A percentile compares a stretch with the other conserved stretches of the same genome.
Evolutionary conservation across 2,797 vertebrate species (phyloP).

Genomic region (Lepus oiostolus): DNA sequence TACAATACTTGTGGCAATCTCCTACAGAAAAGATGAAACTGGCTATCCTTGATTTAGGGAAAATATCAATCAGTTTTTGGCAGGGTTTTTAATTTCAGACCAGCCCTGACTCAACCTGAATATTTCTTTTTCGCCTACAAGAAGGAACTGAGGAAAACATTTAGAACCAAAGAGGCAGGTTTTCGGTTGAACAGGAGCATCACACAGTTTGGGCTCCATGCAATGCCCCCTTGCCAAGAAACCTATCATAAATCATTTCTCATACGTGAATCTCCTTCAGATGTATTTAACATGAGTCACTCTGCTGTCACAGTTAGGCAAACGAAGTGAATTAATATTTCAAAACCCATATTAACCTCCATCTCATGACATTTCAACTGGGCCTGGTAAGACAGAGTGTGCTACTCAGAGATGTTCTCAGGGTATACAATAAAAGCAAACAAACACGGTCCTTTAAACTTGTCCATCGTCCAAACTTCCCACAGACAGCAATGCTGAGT

Average conservation of each 20-base stretch:
- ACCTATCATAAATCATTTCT: neutral
- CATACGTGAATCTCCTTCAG: neutral
- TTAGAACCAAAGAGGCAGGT: neutral
- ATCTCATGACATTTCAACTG: neutral
- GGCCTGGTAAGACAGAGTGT: neutral
- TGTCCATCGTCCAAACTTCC: neutral
- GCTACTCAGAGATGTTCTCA: no score
- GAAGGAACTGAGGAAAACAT: neutral
- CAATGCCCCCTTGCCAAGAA: neutral
- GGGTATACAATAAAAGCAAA: neutral
- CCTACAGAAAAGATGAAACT: neutral
- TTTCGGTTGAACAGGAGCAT: neutral
- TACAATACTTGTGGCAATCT: neutral
- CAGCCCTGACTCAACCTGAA: neutral
- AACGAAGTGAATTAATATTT: neutral
- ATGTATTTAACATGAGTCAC: neutral
- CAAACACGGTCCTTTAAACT: neutral
- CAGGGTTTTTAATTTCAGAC: neutral
- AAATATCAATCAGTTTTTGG: neutral
- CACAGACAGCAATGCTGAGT: neutral
- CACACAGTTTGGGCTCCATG: fast-evolving
- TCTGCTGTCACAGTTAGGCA: neutral
- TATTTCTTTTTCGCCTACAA: neutral
- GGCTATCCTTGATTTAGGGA: neutral
- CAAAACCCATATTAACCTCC: neutral